phyloP scores from a whole-genome alignment of 2,888 invertebrate species.

The Drosophila pseudotakahashii region DNA sequence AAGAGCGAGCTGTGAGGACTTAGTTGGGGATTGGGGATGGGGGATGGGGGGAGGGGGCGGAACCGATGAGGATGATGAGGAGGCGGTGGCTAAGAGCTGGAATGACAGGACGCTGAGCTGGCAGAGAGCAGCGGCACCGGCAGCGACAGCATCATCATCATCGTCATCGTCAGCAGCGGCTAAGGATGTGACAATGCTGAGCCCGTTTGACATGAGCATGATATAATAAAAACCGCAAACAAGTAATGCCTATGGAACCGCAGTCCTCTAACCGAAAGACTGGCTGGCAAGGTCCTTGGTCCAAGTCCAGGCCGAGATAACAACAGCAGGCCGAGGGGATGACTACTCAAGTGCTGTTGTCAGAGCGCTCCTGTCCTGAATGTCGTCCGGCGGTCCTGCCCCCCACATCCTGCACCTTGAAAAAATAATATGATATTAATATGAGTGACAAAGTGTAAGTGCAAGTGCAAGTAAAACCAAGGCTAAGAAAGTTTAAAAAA shows the following conservation, averaged over 20 bases:
- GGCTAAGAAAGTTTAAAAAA: no score
- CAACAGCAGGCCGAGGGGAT: slow-evolving; percentile 10
- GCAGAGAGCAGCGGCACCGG: slow-evolving; percentile 49
- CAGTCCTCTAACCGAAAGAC: background rate
- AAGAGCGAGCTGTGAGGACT: slow-evolving; percentile 21
- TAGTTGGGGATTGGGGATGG: slow-evolving; percentile 14
- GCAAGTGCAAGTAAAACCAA: no score
- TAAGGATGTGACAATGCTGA: slow-evolving; percentile 73
- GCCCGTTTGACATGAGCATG: slow-evolving; percentile 75
- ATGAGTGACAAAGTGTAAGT: no score
- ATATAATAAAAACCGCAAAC: slow-evolving; percentile 78
- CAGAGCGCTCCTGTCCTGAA: slow-evolving; percentile 7
- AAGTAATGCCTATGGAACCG: slow-evolving; percentile 59
- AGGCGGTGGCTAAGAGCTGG: slow-evolving; percentile 32
- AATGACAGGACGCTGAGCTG: slow-evolving; percentile 66
- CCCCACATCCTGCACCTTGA: slow-evolving; percentile 2
- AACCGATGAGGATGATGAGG: background rate
- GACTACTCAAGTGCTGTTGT: slow-evolving; percentile 42
- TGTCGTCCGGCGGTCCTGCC: background rate
- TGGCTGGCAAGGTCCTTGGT: slow-evolving; percentile 1
- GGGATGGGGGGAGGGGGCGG: slow-evolving; percentile 3
- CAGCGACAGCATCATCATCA: slow-evolving; percentile 34
- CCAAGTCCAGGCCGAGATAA: slow-evolving; percentile 23
- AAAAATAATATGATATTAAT: background rate
- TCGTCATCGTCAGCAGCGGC: slow-evolving; percentile 26